phyloP scores from a whole-genome alignment of 2,888 invertebrate genomes.

The Drosophila parthenogenetica region DNA sequence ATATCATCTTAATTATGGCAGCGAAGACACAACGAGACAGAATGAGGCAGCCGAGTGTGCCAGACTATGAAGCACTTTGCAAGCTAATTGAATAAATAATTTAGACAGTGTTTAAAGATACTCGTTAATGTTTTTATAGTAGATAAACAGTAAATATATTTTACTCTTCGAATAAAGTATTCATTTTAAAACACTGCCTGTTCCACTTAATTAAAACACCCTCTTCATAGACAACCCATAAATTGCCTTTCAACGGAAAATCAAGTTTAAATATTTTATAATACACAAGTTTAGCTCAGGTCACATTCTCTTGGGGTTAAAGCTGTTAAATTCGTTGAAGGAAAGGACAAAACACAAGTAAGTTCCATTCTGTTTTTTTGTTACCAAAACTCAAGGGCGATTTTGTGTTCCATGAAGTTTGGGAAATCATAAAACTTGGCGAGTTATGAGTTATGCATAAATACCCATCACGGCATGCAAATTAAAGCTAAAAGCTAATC shows the following conservation, averaged over 20 bases:
- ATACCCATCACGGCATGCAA: slow-evolving; percentile 34
- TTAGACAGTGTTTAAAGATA: too few species aligned
- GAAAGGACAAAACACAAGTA: neutral
- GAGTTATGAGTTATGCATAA: slow-evolving; percentile 17
- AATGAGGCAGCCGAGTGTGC: neutral
- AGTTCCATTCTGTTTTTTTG: slow-evolving; percentile 1
- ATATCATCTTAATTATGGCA: slow-evolving; percentile 61
- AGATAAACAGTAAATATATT: too few species aligned
- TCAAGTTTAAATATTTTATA: slow-evolving; percentile 10
- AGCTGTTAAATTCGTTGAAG: neutral
- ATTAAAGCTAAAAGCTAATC: slow-evolving; percentile 32
- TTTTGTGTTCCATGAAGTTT: slow-evolving; percentile 8
- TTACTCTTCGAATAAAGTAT: too few species aligned
- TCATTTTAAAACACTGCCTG: too few species aligned
- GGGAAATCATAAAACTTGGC: slow-evolving; percentile 20
- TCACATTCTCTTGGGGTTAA: neutral
- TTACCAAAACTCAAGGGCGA: slow-evolving; percentile 27
- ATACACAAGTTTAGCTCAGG: neutral
- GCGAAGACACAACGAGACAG: slow-evolving; percentile 11
- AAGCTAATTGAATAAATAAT: neutral
- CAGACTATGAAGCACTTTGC: neutral
- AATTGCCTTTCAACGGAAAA: slow-evolving; percentile 19
- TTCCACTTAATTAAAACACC: neutral
- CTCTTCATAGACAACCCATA: slow-evolving; percentile 1
- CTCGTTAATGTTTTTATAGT: too few species aligned